These are phyloP conservation scores for Gouania willdenowi DNA, from an alignment of 2,797 vertebrate species.

Conservation along the genomic window DNA sequence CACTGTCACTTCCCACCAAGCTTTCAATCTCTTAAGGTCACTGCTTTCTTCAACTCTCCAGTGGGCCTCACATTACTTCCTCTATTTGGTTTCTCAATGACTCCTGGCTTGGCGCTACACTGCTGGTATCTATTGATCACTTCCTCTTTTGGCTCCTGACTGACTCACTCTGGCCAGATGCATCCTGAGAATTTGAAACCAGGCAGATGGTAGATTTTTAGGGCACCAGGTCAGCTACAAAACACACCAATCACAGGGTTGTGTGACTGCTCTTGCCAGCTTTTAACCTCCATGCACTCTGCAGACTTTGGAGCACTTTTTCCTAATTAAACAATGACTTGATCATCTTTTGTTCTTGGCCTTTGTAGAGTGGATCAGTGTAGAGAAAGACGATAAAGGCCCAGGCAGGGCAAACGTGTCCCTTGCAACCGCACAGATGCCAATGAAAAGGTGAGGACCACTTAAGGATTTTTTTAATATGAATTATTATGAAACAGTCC, in stretches of 20 bases:
- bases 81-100: slow-evolving; percentile 69
- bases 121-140: slow-evolving; percentile 54
- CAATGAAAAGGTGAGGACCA: slow-evolving; percentile 60
- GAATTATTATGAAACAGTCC: too few species aligned
- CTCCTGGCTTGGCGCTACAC: slow-evolving; percentile 55
- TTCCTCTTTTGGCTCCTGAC: slow-evolving; percentile 72
- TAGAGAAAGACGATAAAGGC: slow-evolving; percentile 71
- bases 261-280: not conserved
- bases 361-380: slow-evolving; percentile 72
- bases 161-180: slow-evolving; percentile 69
- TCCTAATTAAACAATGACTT: slow-evolving; percentile 6
- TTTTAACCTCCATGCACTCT: slow-evolving; percentile 8
- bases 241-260: slow-evolving; percentile 11
- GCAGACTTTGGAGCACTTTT: slow-evolving; percentile 11
- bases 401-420: slow-evolving; percentile 49
- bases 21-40: too few species aligned
- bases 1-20: slow-evolving; percentile 61
- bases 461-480: too few species aligned
- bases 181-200: slow-evolving; percentile 63
- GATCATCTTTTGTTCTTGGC: slow-evolving; percentile 11
- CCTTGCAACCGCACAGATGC: slow-evolving; percentile 39
- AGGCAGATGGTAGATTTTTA: slow-evolving; percentile 43
- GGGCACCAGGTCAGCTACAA: slow-evolving; percentile 51
- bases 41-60: slow-evolving; percentile 43
- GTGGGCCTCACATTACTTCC: slow-evolving; percentile 60